phyloP scores from a whole-genome alignment of 2,113 vertebrate species.

The Labeo rohita region DNA sequence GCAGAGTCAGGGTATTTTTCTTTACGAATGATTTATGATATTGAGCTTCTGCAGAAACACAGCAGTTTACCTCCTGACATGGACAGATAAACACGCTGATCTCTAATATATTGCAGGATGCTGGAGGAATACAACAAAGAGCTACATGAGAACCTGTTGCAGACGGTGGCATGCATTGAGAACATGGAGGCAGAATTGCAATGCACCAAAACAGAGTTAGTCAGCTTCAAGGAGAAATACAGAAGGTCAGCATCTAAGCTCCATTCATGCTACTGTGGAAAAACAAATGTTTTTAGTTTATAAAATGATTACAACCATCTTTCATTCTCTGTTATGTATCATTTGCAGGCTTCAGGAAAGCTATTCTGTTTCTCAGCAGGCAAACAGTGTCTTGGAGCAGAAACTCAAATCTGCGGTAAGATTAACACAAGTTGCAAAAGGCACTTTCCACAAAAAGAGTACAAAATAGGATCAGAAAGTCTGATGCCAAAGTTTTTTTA shows the following conservation, averaged over 20 bases:
- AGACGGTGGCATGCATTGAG: conserved; percentile 75
- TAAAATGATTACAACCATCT: neutral
- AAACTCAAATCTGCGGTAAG: conserved; percentile 77
- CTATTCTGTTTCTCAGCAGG: conserved; percentile 68
- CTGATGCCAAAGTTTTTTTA: neutral
- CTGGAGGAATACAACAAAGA: conserved; percentile 75
- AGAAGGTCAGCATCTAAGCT: conserved; percentile 65
- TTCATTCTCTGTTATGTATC: neutral
- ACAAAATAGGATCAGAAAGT: neutral
- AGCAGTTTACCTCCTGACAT: neutral
- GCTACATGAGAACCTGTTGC: conserved; percentile 75
- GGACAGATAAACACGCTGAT: neutral
- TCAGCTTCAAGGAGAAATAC: conserved; percentile 73
- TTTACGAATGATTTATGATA: conserved; percentile 8
- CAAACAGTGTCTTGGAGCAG: conserved; percentile 72
- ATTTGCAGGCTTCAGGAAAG: conserved; percentile 75
- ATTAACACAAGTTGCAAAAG: conserved; percentile 1
- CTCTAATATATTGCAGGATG: conserved; percentile 60
- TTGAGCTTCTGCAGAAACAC: neutral
- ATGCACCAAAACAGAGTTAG: conserved; percentile 72
- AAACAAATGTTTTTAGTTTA: neutral
- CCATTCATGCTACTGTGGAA: neutral
- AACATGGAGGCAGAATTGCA: conserved; percentile 74
- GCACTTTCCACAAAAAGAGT: neutral
- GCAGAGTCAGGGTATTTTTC: neutral